These are phyloP conservation scores for Tipula vernalis DNA, from an alignment of 2,888 invertebrate species.

Conservation along the genomic window DNA sequence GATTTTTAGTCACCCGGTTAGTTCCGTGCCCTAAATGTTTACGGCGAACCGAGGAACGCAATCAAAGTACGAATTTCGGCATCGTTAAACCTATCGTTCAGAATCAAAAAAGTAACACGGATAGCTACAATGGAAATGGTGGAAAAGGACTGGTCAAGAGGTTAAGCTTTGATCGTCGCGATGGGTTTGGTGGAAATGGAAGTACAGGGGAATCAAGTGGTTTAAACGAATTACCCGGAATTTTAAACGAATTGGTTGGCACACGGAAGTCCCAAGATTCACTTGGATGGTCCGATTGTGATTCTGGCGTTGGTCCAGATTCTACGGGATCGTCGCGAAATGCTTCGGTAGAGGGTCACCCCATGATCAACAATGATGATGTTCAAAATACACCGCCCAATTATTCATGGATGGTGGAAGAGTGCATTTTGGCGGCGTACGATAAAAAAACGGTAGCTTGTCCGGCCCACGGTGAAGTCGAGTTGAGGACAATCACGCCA, in stretches of 20 bases:
- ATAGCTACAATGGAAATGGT: not conserved
- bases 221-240: conserved; percentile 20
- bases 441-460: conserved; percentile 59
- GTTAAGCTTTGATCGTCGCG: conserved; percentile 12
- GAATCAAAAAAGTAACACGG: not conserved
- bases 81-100: conserved; percentile 20
- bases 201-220: conserved; percentile 32
- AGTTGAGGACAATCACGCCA: conserved; percentile 73
- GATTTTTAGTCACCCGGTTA: conserved; percentile 83
- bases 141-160: conserved; percentile 5
- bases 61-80: conserved; percentile 23
- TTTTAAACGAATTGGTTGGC: conserved; percentile 17
- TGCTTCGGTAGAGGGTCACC: conserved; percentile 70
- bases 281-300: conserved; percentile 61
- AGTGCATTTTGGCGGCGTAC: conserved; percentile 84
- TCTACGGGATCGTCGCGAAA: conserved; percentile 68
- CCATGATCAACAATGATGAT: conserved; percentile 34
- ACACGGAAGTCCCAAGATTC: conserved; percentile 46
- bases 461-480: conserved; percentile 63
- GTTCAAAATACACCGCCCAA: conserved; percentile 34
- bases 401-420: conserved; percentile 88
- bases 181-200: not conserved
- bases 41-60: conserved; percentile 28
- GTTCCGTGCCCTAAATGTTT: conserved; percentile 88
- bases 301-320: conserved; percentile 79